Base-by-base conservation (phyloP, 2,113 vertebrate species). In the Perca fluviatilis region DNA sequence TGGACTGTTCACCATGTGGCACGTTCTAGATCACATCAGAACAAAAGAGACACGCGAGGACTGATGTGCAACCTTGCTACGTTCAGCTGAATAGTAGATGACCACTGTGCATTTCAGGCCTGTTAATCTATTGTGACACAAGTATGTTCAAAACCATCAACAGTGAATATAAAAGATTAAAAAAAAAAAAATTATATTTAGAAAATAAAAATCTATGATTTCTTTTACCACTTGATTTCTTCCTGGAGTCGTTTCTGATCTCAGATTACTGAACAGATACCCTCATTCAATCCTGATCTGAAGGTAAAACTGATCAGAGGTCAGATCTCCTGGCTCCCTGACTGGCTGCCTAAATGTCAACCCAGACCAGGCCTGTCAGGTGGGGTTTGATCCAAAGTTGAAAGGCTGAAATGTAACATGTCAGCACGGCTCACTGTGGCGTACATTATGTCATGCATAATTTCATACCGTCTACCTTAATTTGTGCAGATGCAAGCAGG, bases 331-430 rank as follows among this genome's bases (percentile, higher is more conserved):
- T 61, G 47, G 60, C 43, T 51, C 56, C 77, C 9, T 18, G 25
- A 73, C 33, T 16, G 56, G 61, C 68, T 58, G 16, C 15, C 15
- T 66, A 81, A 77, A 86, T 82, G 79, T 72, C 75, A 63, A 43
- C 61, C n/a, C 50, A 72, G 60, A 56, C 23, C 64, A 36, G 33
- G 53, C 54, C 69, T 82, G 83, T 92, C 90, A 77, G 63, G 51
- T n/a, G 30, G 1, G 3, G 30, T 86, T 77, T 68, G 72, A 78
- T 73, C 50, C 30, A 64, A 30, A 77, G 40, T 50, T 69, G 77
- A 23, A 66, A 27, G 33, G 84, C 40, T 62, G 66, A 83, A 88
- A 91, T 88, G 91, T 92, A 81, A 88, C 63, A 51, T 70, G 75
- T 88, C 77, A 70, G 69, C 62, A 51, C 18, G 4, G 61, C 49